A percentile compares a stretch with the other conserved stretches of the same genome.
phyloP scores from a whole-genome alignment of 2,113 vertebrate species.

The Menidia beryllina region DNA sequence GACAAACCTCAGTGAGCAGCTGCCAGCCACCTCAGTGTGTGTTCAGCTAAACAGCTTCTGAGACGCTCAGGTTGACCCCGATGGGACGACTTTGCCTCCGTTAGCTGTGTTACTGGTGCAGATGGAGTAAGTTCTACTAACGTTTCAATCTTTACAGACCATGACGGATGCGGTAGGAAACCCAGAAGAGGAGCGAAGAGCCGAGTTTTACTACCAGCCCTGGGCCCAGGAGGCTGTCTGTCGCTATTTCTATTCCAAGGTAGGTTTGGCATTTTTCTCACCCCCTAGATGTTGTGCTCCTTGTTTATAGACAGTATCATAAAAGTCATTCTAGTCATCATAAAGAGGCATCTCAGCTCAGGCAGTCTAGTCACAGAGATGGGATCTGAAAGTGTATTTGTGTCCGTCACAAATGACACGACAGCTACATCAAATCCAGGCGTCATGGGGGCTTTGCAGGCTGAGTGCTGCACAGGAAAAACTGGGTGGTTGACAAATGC shows the following conservation, averaged over 20 bases:
- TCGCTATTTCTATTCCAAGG: constrained; percentile 99
- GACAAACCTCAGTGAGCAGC: constrained; percentile 28
- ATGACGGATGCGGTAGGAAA: constrained; percentile 99
- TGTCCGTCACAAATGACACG: no score
- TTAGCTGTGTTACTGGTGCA: background rate
- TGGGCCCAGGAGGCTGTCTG: constrained; percentile 99
- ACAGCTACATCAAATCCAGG: no score
- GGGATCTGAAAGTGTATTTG: no score
- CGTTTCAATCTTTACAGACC: constrained; percentile 81
- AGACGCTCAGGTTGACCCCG: no score
- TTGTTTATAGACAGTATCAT: background rate
- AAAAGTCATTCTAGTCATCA: fast-evolving
- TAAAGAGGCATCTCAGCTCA: no score
- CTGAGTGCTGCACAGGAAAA: no score
- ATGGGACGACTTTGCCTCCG: constrained; percentile 8
- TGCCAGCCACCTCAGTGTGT: constrained; percentile 41
- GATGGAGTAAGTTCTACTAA: constrained; percentile 1
- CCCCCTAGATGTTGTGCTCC: background rate
- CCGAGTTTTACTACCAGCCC: constrained; percentile 99
- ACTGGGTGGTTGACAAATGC: no score
- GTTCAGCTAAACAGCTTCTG: constrained; percentile 19
- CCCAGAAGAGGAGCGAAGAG: constrained; percentile 95
- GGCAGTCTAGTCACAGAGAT: no score
- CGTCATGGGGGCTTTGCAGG: no score
- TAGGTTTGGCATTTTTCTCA: constrained; percentile 48